These are phyloP conservation scores for Melinaea marsaeus DNA, from an alignment of 2,888 invertebrate species.

Conservation along the genomic window DNA sequence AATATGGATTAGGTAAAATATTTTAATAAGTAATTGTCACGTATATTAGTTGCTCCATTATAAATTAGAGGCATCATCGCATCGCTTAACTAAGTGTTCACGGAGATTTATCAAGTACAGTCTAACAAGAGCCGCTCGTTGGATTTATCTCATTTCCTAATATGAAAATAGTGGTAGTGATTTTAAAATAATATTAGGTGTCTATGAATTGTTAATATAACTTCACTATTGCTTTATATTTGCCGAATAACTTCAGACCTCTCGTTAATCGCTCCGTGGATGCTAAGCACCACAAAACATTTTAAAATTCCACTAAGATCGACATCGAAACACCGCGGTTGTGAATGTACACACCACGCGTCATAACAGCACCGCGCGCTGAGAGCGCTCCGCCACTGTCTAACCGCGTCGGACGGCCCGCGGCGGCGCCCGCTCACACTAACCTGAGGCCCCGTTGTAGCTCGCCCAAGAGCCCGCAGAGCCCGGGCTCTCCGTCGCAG, in stretches of 20 bases:
- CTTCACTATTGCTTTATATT: background rate
- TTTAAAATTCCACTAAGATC: background rate
- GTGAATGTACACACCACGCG: slow-evolving; percentile 1
- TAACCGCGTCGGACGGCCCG: background rate
- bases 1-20: slow-evolving; percentile 65
- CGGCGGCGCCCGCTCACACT: slow-evolving; percentile 39
- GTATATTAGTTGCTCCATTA: slow-evolving; percentile 57
- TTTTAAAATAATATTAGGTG: background rate
- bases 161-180: too few relatives aligned
- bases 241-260: background rate
- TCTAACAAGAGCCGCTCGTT: slow-evolving; percentile 9
- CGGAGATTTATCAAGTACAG: slow-evolving; percentile 29
- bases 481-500: slow-evolving; percentile 80
- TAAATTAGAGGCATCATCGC: slow-evolving; percentile 32
- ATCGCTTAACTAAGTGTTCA: slow-evolving; percentile 40
- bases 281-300: background rate
- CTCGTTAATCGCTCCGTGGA: background rate
- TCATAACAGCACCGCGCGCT: slow-evolving; percentile 41
- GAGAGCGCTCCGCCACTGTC: slow-evolving; percentile 40
- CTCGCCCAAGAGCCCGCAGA: slow-evolving; percentile 84
- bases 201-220: background rate
- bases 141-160: background rate
- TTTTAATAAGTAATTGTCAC: slow-evolving; percentile 50
- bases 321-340: background rate
- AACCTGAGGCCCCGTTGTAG: slow-evolving; percentile 78